These are phyloP conservation scores for Cylas formicarius DNA, from an alignment of 1,140 invertebrate genomes.

Conservation along the genomic window DNA sequence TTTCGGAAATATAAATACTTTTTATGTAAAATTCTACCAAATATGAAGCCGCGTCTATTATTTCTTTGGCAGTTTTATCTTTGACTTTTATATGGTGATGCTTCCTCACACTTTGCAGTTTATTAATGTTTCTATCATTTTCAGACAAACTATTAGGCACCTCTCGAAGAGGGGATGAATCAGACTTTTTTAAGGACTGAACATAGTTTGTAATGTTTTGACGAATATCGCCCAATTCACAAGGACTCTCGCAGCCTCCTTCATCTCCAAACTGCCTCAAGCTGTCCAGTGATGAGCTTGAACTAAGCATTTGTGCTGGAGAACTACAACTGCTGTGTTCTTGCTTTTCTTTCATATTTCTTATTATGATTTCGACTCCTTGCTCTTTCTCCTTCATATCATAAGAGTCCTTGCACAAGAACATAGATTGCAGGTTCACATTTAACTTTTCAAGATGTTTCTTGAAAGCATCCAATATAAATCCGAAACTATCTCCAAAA, in stretches of 20 bases:
- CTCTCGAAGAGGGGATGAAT: constrained; percentile 21
- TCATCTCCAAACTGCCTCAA: constrained; percentile 39
- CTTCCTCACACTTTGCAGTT: constrained; percentile 18
- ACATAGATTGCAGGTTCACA: constrained; percentile 26
- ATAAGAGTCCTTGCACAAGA: constrained; percentile 21
- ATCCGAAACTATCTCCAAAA: constrained; percentile 43
- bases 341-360: constrained; percentile 29
- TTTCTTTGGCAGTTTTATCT: constrained; percentile 29
- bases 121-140: constrained; percentile 1
- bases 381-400: constrained; percentile 27
- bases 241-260: constrained; percentile 39
- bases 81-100: constrained; percentile 28
- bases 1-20: constrained; percentile 37
- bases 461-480: constrained; percentile 41
- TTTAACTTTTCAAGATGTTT: constrained; percentile 27
- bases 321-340: constrained; percentile 24
- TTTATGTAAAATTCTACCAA: constrained; percentile 39
- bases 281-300: constrained; percentile 40
- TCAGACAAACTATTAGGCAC: constrained; percentile 3
- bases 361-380: constrained; percentile 28
- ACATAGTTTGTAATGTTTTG: constrained; percentile 38
- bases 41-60: constrained; percentile 32
- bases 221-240: constrained; percentile 34
- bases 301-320: constrained; percentile 35
- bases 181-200: constrained; percentile 34